Base-by-base conservation (phyloP, 92 coral and sea anemone species). In the Phymanthus crucifer region DNA sequence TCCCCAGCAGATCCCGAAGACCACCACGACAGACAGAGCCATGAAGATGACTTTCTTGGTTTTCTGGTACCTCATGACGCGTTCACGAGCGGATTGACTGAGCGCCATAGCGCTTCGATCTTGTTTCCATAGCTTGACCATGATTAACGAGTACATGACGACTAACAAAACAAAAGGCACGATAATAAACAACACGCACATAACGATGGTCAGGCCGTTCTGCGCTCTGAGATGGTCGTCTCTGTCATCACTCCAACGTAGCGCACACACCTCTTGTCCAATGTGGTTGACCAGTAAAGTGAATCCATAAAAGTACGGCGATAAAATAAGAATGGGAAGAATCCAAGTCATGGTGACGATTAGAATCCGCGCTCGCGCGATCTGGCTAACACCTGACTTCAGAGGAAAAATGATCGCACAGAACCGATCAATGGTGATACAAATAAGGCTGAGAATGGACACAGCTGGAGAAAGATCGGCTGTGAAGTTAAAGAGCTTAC, bases 341-440 rank as follows among this genome's bases (percentile, higher is more conserved):
- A 74, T 17, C 86, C 86, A 82, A 0, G 77, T 82, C 16, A 40
- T 46, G 0, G 72, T 58, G 16, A 82, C 33, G 10, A 82, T 26
- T 16, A 82, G 12, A 24, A 43, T 67, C 26, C 70, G 65, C 3
- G 67, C 77, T 1, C 77, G 69, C 12, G 79, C 58, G 33, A 79
- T 27, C 37, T 69, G 81, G 3, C 57, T 50, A 17, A 72, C 34
- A 34, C 74, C 70, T 1, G 73, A 34, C 23, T 70, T 36, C 7
- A 82, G 40, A 27, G 86, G 86, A 26, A 82, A 82, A 58, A 82
- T 70, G 32, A 82, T 74, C 8, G 86, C 86, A 23, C 45, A 73
- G 33, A 82, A 82, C 1, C 86, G 86, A 66, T 82, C 86, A 16
- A 37, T 67, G 21, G 86, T 82, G 65, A 82, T 82, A 48, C 61